Evolutionary conservation across 2,797 vertebrate species (phyloP).

Genomic region (Sphenodon punctatus): DNA sequence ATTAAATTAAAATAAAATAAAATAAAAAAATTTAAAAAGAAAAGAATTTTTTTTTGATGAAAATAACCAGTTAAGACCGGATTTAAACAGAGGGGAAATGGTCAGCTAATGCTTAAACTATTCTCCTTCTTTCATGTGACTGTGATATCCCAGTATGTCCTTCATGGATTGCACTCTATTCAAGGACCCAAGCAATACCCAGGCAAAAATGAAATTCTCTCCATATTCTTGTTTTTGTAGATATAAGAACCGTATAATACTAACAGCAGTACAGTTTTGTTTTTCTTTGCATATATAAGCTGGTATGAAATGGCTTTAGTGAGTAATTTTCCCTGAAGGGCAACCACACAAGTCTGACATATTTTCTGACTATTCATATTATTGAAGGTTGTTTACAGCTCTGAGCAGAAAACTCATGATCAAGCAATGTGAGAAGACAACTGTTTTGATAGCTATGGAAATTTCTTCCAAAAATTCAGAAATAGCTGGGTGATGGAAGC

Average conservation of each 20-base stretch:
- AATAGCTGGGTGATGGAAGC: neutral
- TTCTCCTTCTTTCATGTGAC: neutral
- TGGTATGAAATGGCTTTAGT: constrained; percentile 52
- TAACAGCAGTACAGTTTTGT: neutral
- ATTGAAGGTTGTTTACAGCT: constrained; percentile 72
- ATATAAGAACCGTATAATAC: neutral
- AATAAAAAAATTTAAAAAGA: neutral
- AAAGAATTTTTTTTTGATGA: neutral
- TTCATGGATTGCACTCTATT: too few relatives aligned
- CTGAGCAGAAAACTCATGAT: constrained; percentile 56
- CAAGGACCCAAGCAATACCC: neutral
- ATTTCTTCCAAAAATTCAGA: neutral
- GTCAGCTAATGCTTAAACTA: neutral
- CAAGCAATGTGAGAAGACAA: constrained; percentile 48
- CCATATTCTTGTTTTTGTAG: neutral
- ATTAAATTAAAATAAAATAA: neutral
- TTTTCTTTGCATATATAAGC: constrained; percentile 10
- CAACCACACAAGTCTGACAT: constrained; percentile 51
- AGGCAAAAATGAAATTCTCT: neutral
- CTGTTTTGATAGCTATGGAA: constrained; percentile 1
- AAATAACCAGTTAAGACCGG: neutral
- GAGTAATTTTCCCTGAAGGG: constrained; percentile 61
- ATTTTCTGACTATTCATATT: constrained; percentile 58
- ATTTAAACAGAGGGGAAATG: neutral
- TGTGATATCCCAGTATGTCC: neutral